phyloP scores from a whole-genome alignment of 2,113 vertebrate genomes.

The Oreocharis arfaki region DNA sequence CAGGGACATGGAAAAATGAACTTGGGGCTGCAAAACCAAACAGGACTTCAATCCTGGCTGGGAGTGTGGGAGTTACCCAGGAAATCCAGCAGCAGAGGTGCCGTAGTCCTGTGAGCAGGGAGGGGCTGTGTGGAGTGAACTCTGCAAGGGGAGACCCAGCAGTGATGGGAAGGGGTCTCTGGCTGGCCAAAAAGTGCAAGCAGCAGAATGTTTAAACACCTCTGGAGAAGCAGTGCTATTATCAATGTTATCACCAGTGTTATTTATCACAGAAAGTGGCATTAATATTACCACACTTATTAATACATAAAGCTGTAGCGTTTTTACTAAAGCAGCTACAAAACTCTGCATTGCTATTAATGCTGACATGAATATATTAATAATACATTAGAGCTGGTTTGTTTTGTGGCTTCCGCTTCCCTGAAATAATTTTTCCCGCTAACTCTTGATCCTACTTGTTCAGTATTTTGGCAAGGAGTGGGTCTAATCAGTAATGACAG shows the following conservation, averaged over 20 bases:
- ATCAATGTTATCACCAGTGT: not conserved
- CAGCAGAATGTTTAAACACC: not conserved
- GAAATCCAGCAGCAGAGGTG: not conserved
- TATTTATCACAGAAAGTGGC: not conserved
- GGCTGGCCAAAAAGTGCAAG: not conserved
- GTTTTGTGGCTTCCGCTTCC: not conserved
- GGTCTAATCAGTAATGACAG: not conserved
- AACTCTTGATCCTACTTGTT: not conserved
- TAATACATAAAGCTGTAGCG: not conserved
- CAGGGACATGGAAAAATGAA: not conserved
- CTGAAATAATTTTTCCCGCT: not conserved
- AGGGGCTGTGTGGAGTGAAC: accelerated
- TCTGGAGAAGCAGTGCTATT: not conserved
- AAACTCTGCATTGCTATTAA: not conserved
- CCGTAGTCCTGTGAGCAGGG: accelerated
- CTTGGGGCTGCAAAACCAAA: not conserved
- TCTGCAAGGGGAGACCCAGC: not conserved
- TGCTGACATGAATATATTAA: not conserved
- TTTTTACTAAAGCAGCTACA: not conserved
- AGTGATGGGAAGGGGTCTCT: not conserved
- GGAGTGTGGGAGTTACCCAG: not conserved
- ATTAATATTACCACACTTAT: slow-evolving; percentile 11
- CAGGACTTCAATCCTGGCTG: not conserved
- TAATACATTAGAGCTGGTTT: not conserved
- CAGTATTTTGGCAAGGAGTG: not conserved